These are phyloP conservation scores for Otus sunia DNA, from an alignment of 2,113 vertebrate species.

Conservation along the genomic window DNA sequence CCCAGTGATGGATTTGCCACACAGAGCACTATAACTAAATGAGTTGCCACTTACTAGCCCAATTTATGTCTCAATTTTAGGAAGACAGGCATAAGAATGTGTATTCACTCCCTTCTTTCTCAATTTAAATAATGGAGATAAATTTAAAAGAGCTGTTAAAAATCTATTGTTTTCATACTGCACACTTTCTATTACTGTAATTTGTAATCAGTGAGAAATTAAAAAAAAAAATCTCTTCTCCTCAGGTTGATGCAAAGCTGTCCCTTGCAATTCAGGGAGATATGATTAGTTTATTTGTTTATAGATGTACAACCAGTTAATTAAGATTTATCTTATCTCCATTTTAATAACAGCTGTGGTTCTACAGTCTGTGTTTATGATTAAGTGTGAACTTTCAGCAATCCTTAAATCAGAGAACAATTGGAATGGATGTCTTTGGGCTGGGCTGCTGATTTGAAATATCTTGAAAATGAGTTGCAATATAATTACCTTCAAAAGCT, in stretches of 20 bases:
- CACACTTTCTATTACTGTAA: neutral
- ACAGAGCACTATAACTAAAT: neutral
- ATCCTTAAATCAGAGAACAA: conserved; percentile 24
- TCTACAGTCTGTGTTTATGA: conserved; percentile 34
- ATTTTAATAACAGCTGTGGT: conserved; percentile 43
- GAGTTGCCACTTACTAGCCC: neutral
- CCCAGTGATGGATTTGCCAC: neutral
- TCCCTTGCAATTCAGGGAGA: neutral
- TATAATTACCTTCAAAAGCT: conserved; percentile 1
- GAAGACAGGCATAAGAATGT: neutral
- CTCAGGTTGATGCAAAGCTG: neutral
- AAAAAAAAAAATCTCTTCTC: neutral
- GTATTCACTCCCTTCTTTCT: neutral
- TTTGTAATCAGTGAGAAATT: neutral
- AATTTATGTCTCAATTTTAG: neutral
- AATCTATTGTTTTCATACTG: neutral
- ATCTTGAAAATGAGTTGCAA: conserved; percentile 16
- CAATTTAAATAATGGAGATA: neutral
- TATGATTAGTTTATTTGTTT: conserved; percentile 55
- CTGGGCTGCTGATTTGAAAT: conserved; percentile 30
- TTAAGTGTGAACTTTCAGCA: conserved; percentile 31
- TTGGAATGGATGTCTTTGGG: conserved; percentile 17
- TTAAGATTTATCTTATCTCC: conserved; percentile 64
- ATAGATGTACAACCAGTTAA: conserved; percentile 26
- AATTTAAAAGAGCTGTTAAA: neutral